Evolutionary conservation across 1,140 invertebrate species (phyloP).

Genomic region (Argopecten irradians): DNA sequence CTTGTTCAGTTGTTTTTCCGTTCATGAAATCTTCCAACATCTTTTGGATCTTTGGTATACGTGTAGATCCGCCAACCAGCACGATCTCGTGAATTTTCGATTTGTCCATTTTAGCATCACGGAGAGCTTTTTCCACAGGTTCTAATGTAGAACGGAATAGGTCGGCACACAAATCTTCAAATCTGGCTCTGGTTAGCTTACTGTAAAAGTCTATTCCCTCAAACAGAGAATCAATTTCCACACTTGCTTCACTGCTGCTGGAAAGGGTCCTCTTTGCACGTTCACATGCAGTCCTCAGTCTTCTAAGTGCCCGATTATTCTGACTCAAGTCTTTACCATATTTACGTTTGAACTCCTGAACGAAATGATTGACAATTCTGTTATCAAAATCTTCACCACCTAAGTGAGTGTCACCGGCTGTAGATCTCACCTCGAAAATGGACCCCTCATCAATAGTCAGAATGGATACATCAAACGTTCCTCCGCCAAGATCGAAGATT

Average conservation of each 20-base stretch:
- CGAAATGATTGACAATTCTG: too few relatives aligned
- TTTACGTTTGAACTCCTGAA: constrained; percentile 98
- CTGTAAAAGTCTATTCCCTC: too few relatives aligned
- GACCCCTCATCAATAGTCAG: too few relatives aligned
- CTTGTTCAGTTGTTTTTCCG: constrained; percentile 75
- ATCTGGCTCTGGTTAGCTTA: constrained; percentile 71
- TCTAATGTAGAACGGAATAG: constrained; percentile 91
- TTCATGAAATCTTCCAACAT: constrained; percentile 75
- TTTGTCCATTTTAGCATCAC: constrained; percentile 73
- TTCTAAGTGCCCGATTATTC: constrained; percentile 92
- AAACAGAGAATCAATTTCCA: too few relatives aligned
- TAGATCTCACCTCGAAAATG: constrained; percentile 94
- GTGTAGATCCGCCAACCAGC: constrained; percentile 81
- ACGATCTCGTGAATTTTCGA: constrained; percentile 80
- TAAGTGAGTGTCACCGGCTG: constrained; percentile 96
- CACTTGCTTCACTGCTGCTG: constrained; percentile 63
- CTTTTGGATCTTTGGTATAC: constrained; percentile 82
- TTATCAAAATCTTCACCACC: too few relatives aligned
- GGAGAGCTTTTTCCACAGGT: constrained; percentile 87
- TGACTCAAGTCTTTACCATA: constrained; percentile 94
- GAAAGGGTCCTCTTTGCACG: constrained; percentile 89
- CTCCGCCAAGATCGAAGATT: too few relatives aligned
- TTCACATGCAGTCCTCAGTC: constrained; percentile 94
- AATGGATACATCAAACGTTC: constrained; percentile 95
- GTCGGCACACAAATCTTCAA: constrained; percentile 87